Base-by-base conservation (phyloP, 2,888 invertebrate species). In the Trichopoda pennipes region DNA sequence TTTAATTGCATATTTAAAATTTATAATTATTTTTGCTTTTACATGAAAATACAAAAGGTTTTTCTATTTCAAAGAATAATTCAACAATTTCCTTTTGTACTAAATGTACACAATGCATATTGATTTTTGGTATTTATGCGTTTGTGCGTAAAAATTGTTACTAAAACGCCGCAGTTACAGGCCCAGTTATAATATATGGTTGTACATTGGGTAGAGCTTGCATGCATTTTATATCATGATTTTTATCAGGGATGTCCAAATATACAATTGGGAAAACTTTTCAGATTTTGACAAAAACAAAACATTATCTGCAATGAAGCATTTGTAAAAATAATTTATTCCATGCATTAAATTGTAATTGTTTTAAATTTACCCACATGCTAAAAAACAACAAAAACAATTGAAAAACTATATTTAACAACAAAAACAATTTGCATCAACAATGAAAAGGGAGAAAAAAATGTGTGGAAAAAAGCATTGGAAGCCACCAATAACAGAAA, bases 321-420 rank as follows among this genome's bases (percentile, higher is more conserved):
- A 58, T 70, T 70, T 75, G 75, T 75, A 56, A 69, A 75, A 79
- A 84, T 82, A 82, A 85, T 85, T 84, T 81, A 84, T 85, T 82
- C 81, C 72, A 72, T 84, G 66, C 81, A 86, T 86, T 85, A 85
- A 84, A 85, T 79, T 86, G 85, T 85, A 86, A 85, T 85, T 86
- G 85, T 84, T 85, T 85, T 85, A 80, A 81, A 81, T 81, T 74
- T 83, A 51, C 75, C 73, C 83, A 79, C 61, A 82, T 69, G 61
- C 60, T 17, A 32, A 53, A 61, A 61, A 49, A 38, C 28, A 44
- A n/a, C 17, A 49, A 56, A 55, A 63, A 64, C 69, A 70, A 44
- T 42, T 10, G 42, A 51, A 60, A 42, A 53, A 56, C 47, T 61
- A 28, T 72, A 51, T 61, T 44, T 23, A 51, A 60, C n/a, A 56